Percentiles rank a stretch among this genome's conserved stretches.
Conservation (phyloP, 1,140 invertebrate genomes). For the Lamellibrachia luymesi region DNA sequence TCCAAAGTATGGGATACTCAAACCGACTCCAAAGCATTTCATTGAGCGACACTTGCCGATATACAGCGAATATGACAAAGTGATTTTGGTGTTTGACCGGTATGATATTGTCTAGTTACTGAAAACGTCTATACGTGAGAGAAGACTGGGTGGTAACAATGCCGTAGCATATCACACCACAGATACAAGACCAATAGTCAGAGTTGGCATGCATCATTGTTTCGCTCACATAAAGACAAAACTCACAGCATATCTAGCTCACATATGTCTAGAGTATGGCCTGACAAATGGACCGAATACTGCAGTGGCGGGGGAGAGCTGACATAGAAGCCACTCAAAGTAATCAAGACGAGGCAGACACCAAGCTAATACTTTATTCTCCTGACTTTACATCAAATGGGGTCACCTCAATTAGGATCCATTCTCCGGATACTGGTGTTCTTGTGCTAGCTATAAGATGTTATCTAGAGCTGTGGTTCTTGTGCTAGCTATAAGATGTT, state of each 20-base stretch:
- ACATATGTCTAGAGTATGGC: neutral
- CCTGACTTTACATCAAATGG: too few species aligned
- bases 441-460: too few species aligned
- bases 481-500: too few species aligned
- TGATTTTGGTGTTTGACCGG: slow-evolving; percentile 26
- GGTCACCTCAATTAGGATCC: too few species aligned
- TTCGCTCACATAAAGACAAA: slow-evolving; percentile 21
- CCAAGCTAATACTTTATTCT: neutral
- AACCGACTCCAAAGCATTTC: slow-evolving; percentile 5
- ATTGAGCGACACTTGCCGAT: slow-evolving; percentile 17
- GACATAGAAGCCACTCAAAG: neutral
- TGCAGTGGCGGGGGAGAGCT: neutral
- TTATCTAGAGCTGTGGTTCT: too few species aligned
- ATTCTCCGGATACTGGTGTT: too few species aligned
- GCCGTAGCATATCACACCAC: slow-evolving; percentile 25
- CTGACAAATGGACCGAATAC: neutral
- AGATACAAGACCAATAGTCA: slow-evolving; percentile 20
- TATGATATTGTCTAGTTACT: slow-evolving; percentile 27
- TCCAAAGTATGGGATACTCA: slow-evolving; percentile 13
- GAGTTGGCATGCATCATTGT: slow-evolving; percentile 11
- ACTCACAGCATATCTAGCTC: slow-evolving; percentile 19
- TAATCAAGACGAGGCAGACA: too few species aligned
- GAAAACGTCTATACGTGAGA: slow-evolving; percentile 17
- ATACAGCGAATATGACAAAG: slow-evolving; percentile 18
- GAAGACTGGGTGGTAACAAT: slow-evolving; percentile 12